phyloP scores from a whole-genome alignment of 2,888 invertebrate species.

The Hypselothyrea guttata region DNA sequence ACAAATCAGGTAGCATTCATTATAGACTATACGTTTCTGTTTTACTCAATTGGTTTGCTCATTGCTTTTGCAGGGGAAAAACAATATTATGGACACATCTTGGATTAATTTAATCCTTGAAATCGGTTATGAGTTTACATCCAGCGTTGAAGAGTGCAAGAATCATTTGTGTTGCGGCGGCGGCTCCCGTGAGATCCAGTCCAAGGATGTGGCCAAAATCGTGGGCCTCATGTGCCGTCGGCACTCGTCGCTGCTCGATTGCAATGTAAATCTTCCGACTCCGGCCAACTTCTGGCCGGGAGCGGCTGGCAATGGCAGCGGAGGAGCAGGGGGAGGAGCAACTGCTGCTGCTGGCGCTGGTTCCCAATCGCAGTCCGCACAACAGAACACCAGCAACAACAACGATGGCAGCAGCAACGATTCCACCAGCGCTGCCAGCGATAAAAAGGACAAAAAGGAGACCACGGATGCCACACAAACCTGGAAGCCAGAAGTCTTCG shows the following conservation, averaged over 20 bases:
- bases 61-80: slow-evolving; percentile 66
- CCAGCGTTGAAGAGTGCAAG: slow-evolving; percentile 93
- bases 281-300: slow-evolving; percentile 87
- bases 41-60: not conserved
- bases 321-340: too few relatives aligned
- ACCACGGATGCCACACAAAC: slow-evolving; percentile 85
- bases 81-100: slow-evolving; percentile 87
- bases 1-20: slow-evolving; percentile 65
- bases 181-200: slow-evolving; percentile 91
- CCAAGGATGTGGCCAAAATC: slow-evolving; percentile 92
- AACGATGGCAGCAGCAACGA: slow-evolving; percentile 70
- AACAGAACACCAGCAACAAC: slow-evolving; percentile 57
- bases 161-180: slow-evolving; percentile 92
- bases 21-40: not conserved
- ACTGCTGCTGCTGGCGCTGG: slow-evolving; percentile 20
- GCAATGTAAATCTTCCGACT: slow-evolving; percentile 88
- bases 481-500: slow-evolving; percentile 97
- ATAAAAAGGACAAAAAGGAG: slow-evolving; percentile 79
- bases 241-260: slow-evolving; percentile 85
- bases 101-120: slow-evolving; percentile 95
- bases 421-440: slow-evolving; percentile 44
- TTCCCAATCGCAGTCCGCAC: slow-evolving; percentile 37
- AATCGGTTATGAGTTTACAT: slow-evolving; percentile 93
- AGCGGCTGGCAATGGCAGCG: slow-evolving; percentile 18
- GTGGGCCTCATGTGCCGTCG: slow-evolving; percentile 94